phyloP scores from a whole-genome alignment of 2,113 vertebrate species.

The Sinocyclocheilus anshuiensis region DNA sequence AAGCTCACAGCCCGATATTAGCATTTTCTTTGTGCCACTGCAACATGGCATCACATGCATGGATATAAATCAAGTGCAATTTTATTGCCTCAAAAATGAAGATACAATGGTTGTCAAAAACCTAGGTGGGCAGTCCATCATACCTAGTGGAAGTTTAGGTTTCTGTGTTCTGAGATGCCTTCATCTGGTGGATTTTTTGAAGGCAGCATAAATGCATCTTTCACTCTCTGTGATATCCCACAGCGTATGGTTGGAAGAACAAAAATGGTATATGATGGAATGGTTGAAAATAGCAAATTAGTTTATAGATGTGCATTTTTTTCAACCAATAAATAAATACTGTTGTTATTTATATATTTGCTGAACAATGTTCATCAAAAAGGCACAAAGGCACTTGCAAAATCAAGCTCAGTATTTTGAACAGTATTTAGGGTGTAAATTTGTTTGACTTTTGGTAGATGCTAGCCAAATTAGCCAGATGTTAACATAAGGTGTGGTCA shows the following conservation, averaged over 20 bases:
- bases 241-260: not conserved
- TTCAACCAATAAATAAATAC: not conserved
- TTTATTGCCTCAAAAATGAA: not conserved
- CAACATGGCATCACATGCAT: slow-evolving; percentile 45
- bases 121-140: not conserved
- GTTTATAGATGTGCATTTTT: not conserved
- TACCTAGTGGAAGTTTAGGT: not conserved
- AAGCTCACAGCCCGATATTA: slow-evolving; percentile 47
- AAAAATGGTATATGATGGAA: not conserved
- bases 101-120: not conserved
- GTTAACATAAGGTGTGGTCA: not conserved
- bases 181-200: not conserved
- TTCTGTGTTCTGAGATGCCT: not conserved
- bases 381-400: no score
- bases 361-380: not conserved
- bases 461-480: no score
- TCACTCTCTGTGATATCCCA: not conserved
- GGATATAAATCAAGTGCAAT: slow-evolving; percentile 36
- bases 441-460: no score
- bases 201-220: not conserved
- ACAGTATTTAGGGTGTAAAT: not conserved
- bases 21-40: slow-evolving; percentile 52
- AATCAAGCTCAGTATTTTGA: not conserved
- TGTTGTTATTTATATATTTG: not conserved
- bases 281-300: not conserved